phyloP scores from a whole-genome alignment of 2,797 vertebrate species.

The Merluccius polli region DNA sequence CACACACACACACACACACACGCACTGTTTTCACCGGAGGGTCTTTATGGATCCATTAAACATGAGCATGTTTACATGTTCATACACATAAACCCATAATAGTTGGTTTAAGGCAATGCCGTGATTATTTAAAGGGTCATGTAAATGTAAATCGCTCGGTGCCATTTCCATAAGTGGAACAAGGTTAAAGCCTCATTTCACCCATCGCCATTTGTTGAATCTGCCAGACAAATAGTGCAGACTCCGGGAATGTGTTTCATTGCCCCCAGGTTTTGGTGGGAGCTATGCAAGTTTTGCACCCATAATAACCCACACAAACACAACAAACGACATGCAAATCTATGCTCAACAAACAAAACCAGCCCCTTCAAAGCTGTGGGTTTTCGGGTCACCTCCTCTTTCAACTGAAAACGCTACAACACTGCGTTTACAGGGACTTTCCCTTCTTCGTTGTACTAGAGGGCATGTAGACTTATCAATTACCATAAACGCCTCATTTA shows the following conservation, averaged over 20 bases:
- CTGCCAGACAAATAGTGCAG: background rate
- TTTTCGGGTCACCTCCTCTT: background rate
- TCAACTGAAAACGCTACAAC: background rate
- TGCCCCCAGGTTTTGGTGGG: background rate
- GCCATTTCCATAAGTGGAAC: slow-evolving; percentile 14
- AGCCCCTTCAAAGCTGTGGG: background rate
- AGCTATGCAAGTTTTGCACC: background rate
- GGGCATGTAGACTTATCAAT: background rate
- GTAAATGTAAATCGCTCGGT: slow-evolving; percentile 1
- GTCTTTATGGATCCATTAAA: slow-evolving; percentile 9
- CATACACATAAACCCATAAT: background rate
- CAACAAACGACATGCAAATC: background rate
- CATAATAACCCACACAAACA: slow-evolving; percentile 2
- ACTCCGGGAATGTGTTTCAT: background rate
- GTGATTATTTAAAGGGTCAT: background rate
- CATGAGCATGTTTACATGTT: background rate
- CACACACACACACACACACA: background rate
- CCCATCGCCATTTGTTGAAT: background rate
- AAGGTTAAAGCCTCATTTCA: background rate
- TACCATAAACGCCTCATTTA: background rate
- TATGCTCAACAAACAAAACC: background rate
- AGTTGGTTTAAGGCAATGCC: slow-evolving; percentile 1
- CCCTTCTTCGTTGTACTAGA: background rate
- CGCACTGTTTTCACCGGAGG: slow-evolving; percentile 23
- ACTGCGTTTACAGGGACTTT: background rate